Evolutionary conservation across 1,140 invertebrate genomes (phyloP).

Genomic region (Sinonovacula constricta): DNA sequence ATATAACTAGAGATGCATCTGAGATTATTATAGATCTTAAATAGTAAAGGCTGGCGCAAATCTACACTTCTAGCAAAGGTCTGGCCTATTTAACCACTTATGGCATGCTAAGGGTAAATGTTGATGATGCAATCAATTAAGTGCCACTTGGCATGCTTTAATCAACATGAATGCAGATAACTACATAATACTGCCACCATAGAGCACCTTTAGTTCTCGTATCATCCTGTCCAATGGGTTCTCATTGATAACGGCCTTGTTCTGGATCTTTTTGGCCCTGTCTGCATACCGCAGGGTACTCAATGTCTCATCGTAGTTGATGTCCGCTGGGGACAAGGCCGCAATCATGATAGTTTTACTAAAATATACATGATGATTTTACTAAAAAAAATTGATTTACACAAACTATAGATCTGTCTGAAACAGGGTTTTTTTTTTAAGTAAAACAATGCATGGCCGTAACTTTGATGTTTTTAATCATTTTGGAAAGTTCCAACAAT

Average conservation of each 20-base stretch:
- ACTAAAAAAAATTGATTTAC: too few species aligned
- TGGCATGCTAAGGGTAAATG: not conserved
- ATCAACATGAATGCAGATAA: not conserved
- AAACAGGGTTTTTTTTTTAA: too few species aligned
- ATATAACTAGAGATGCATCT: too few species aligned
- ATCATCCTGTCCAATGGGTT: slow-evolving; percentile 79
- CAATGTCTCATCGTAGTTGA: slow-evolving; percentile 84
- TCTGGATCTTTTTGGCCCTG: slow-evolving; percentile 83
- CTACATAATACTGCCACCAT: not conserved
- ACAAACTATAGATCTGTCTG: too few species aligned
- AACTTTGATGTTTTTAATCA: too few species aligned
- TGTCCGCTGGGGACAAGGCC: slow-evolving; percentile 83
- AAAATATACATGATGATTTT: too few species aligned
- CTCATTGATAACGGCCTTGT: slow-evolving; percentile 81
- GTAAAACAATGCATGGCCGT: too few species aligned
- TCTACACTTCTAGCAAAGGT: not conserved
- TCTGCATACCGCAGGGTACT: slow-evolving; percentile 84
- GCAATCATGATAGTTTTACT: slow-evolving; percentile 82
- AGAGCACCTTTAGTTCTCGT: slow-evolving; percentile 74
- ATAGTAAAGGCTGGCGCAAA: too few species aligned
- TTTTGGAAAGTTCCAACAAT: too few species aligned
- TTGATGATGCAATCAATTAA: too few species aligned
- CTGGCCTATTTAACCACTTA: not conserved
- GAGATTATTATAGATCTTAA: too few species aligned
- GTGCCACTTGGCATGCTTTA: too few species aligned